Evolutionary conservation across 2,113 vertebrate genomes (phyloP), one percentile per base, ranked within the genome.

Genomic region (Siniperca chuatsi): DNA sequence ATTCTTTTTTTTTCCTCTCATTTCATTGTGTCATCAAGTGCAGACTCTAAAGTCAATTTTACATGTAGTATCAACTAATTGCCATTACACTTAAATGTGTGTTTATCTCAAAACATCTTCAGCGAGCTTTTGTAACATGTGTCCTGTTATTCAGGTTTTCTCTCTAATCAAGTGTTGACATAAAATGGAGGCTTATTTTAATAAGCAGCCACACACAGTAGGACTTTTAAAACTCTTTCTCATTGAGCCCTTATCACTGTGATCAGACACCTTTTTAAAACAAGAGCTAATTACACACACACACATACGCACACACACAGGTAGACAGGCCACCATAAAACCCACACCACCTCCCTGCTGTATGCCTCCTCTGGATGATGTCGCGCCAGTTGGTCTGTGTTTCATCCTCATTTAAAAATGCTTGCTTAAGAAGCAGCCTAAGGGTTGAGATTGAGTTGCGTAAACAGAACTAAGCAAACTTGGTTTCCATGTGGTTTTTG

Each of bases 201-300:
- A 91, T 92, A 77, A 84, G 67, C 80, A 64, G 74, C 52, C 84
- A 67, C 57, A 77, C 64, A 65, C 66, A 77, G 75, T 37, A 42
- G 35, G 70, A 71, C 29, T 40, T 50, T 52, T 44, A 18, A 57
- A 48, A 74, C 71, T 44, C 13, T 66, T 29, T 84, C 64, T 74
- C 29, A 54, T 42, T 75, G 25, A 73, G 68, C 66, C 71, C 33
- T 88, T 62, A 40, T 85, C 73, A 81, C 82, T 87, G 69, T 89
- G 79, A 91, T 90, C 83, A 89, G 73, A 78, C 68, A 74, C 52
- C 33, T 79, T 82, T 85, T 71, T 37, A 71, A 88, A 87, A 57
- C 58, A 2, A 55, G 35, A 65, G 83, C 61, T 89, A 86, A 84
- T 84, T 81, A 79, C 79, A 91, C 77, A 71, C 44, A 52, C 65